These are phyloP conservation scores for Trichosurus vulpecula DNA, from an alignment of 2,797 vertebrate genomes.

Conservation along the genomic window DNA sequence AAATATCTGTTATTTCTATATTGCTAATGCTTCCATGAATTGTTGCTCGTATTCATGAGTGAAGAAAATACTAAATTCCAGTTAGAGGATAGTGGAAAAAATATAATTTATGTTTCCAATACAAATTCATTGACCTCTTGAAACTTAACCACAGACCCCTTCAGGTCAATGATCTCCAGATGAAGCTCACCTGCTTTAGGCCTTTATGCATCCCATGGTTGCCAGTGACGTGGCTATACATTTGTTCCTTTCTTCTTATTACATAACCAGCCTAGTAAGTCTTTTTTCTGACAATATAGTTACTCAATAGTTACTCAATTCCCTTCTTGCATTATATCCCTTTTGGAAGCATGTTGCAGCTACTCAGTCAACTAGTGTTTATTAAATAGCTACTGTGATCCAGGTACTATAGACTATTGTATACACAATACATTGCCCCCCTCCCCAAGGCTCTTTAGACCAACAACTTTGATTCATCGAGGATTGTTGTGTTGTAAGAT, in stretches of 20 bases:
- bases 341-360: not conserved
- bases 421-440: not conserved
- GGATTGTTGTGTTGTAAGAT: not conserved
- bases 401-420: not conserved
- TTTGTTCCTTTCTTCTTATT: not conserved
- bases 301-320: too few relatives aligned
- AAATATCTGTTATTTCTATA: constrained; percentile 30
- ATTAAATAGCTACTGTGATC: not conserved
- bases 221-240: not conserved
- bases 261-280: not conserved
- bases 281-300: not conserved
- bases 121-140: not conserved
- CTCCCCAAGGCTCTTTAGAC: not conserved
- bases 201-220: not conserved
- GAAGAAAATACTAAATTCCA: constrained; percentile 40
- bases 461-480: not conserved
- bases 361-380: not conserved
- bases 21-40: constrained; percentile 36
- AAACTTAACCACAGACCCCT: not conserved
- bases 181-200: not conserved
- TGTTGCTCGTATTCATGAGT: constrained; percentile 31
- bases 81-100: constrained; percentile 16
- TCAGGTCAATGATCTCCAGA: not conserved
- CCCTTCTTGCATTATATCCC: too few relatives aligned
- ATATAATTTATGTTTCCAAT: not conserved